A percentile compares a stretch with the other conserved stretches of the same genome.
These are phyloP conservation scores for Ophion obscuratus DNA, from an alignment of 2,888 invertebrate genomes.

Conservation along the genomic window DNA sequence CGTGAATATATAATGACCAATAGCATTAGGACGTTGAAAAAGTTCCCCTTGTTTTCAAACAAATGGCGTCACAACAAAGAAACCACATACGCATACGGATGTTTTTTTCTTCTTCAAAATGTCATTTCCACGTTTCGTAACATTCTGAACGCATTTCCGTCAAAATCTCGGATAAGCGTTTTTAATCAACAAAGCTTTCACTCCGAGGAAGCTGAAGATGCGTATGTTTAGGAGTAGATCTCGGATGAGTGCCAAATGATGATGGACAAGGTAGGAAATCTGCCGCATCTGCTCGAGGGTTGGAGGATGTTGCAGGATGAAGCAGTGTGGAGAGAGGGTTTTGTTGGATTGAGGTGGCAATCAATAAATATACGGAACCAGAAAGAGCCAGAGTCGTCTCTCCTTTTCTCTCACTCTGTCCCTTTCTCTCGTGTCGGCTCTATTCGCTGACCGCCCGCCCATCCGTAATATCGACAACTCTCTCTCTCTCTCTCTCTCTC, in stretches of 20 bases:
- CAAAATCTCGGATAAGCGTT: not conserved
- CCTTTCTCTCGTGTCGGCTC: conserved; percentile 69
- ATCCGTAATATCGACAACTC: conserved; percentile 43
- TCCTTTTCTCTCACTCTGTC: conserved; percentile 10
- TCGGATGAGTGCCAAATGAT: conserved; percentile 60
- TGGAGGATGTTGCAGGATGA: conserved; percentile 60
- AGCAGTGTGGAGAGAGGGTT: conserved; percentile 40
- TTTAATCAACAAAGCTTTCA: not conserved
- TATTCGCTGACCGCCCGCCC: conserved; percentile 61
- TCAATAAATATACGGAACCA: conserved; percentile 84
- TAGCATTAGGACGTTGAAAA: too few relatives aligned
- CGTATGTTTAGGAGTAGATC: conserved; percentile 55
- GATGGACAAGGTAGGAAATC: conserved; percentile 64
- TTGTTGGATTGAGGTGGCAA: conserved; percentile 81
- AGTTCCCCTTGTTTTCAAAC: too few relatives aligned
- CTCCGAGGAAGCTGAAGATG: not conserved
- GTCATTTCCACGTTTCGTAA: not conserved
- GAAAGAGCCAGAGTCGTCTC: conserved; percentile 61
- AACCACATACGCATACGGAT: not conserved
- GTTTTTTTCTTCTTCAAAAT: not conserved
- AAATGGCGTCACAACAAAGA: too few relatives aligned
- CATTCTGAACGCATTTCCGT: not conserved
- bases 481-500: conserved; percentile 21
- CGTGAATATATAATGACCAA: too few relatives aligned
- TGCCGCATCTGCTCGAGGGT: conserved; percentile 62